A percentile compares a stretch with the other conserved stretches of the same genome.
Conservation (phyloP, 2,888 invertebrate genomes). For the Bugulina stolonifera region DNA sequence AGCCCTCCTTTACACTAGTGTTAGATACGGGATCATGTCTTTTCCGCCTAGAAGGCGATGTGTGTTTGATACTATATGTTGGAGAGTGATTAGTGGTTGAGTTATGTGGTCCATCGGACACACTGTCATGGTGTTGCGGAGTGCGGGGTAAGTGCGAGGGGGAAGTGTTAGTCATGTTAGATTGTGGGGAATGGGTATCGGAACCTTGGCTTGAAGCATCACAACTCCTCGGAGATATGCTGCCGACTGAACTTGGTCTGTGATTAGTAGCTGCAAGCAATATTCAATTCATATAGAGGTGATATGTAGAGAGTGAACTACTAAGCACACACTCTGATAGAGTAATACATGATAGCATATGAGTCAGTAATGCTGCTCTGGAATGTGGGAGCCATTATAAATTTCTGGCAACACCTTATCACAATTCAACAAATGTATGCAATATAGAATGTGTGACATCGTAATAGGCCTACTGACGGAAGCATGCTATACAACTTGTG, state of each 20-base stretch:
- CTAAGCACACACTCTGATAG: no score
- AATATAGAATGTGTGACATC: no score
- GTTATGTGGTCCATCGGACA: background rate
- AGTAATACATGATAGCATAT: no score
- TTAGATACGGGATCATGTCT: background rate
- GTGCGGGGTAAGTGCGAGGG: background rate
- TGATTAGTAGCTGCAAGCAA: constrained; percentile 2
- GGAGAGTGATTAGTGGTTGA: background rate
- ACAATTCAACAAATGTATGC: no score
- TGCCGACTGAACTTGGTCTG: constrained; percentile 4
- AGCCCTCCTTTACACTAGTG: background rate
- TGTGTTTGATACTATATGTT: background rate
- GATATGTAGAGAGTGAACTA: no score
- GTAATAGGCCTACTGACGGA: no score
- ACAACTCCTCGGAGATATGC: constrained; percentile 20
- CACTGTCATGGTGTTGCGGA: background rate
- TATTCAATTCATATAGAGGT: no score
- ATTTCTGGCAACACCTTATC: no score
- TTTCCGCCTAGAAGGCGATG: background rate
- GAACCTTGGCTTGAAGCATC: constrained; percentile 20
- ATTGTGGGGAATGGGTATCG: background rate
- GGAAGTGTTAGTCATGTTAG: no score
- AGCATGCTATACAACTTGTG: background rate
- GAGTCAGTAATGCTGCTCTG: no score
- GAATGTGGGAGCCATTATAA: no score